These are phyloP conservation scores for Sipha flava DNA, from an alignment of 1,140 invertebrate genomes.

Conservation along the genomic window DNA sequence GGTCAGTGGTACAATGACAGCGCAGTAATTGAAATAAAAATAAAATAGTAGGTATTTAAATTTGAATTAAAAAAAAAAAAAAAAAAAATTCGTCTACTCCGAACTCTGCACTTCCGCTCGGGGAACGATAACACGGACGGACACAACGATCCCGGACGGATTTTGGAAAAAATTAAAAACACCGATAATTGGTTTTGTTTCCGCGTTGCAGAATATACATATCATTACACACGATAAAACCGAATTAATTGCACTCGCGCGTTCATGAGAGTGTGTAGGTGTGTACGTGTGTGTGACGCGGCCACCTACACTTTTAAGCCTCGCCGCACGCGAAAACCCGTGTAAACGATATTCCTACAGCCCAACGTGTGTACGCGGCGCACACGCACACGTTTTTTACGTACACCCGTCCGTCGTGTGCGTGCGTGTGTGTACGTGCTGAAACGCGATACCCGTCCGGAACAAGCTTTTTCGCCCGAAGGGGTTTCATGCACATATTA, in stretches of 20 bases:
- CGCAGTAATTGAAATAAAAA: constrained; percentile 27
- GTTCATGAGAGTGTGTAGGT: neutral
- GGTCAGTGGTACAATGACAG: neutral
- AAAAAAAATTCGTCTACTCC: no score
- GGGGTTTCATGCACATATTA: no score
- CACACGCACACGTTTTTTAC: neutral
- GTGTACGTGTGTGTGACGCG: neutral
- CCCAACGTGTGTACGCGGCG: neutral
- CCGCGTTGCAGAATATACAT: no score
- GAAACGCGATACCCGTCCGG: constrained; percentile 2
- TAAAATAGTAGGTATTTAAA: constrained; percentile 11
- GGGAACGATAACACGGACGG: no score
- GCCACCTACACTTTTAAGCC: neutral
- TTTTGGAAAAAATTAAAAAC: no score
- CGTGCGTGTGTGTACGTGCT: neutral
- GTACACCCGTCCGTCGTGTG: neutral
- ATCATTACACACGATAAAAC: no score
- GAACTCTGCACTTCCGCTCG: no score
- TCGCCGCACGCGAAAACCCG: neutral
- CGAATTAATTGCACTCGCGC: no score
- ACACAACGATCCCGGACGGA: no score
- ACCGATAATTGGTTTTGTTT: no score
- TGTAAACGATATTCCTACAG: neutral
- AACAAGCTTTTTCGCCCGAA: constrained; percentile 5
- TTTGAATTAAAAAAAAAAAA: neutral